Conservation (phyloP, 1,140 invertebrate genomes). For the Penaeus vannamei region DNA sequence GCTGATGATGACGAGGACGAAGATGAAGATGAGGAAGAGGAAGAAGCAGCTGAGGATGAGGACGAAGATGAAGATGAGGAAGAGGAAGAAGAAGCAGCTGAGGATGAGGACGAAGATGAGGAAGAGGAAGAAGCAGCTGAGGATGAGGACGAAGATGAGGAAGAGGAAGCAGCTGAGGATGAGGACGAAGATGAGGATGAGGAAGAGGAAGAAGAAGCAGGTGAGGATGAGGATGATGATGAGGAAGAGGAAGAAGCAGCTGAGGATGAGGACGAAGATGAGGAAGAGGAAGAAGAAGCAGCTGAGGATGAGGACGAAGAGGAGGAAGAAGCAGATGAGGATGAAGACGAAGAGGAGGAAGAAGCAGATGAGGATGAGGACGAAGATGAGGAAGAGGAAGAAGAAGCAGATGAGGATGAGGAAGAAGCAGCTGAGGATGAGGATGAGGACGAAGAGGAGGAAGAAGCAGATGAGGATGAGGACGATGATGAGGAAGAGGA, state of each 20-base stretch:
- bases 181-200: not conserved
- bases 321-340: not conserved
- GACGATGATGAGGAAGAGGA: conserved; percentile 26
- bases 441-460: not conserved
- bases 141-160: not conserved
- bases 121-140: not conserved
- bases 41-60: not conserved
- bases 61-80: conserved; percentile 32
- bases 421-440: not conserved
- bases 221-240: not conserved
- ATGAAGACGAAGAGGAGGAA: conserved; percentile 17
- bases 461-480: conserved; percentile 23
- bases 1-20: not conserved
- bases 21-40: conserved; percentile 7
- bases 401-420: not conserved
- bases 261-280: not conserved
- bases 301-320: conserved; percentile 27
- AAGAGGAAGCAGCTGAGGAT: not conserved
- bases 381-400: not conserved
- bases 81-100: not conserved
- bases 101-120: not conserved
- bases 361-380: conserved; percentile 18
- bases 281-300: not conserved
- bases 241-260: conserved; percentile 8
- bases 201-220: not conserved